phyloP scores from a whole-genome alignment of 2,888 invertebrate species.

The Pterostichus niger region DNA sequence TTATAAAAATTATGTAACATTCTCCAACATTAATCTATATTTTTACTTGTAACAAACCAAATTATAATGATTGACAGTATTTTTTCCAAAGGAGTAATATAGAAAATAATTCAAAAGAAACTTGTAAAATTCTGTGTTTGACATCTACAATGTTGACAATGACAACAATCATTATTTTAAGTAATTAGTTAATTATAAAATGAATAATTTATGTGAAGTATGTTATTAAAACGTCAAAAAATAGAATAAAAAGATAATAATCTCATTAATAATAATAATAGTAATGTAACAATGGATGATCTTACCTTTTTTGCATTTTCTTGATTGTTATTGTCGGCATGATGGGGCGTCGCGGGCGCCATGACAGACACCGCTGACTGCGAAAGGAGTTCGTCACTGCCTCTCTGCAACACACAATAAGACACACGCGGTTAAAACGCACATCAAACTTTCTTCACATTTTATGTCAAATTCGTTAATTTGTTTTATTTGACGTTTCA shows the following conservation, averaged over 20 bases:
- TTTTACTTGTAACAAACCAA: too few relatives aligned
- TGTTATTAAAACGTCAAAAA: slow-evolving; percentile 7
- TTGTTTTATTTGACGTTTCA: slow-evolving; percentile 24
- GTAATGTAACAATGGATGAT: not conserved
- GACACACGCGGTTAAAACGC: not conserved
- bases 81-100: too few relatives aligned
- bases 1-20: too few relatives aligned
- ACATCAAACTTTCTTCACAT: slow-evolving; percentile 1
- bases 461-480: slow-evolving; percentile 12
- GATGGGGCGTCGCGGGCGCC: slow-evolving; percentile 93
- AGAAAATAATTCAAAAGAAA: not conserved
- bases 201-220: slow-evolving; percentile 10
- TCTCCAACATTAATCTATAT: too few relatives aligned
- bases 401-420: slow-evolving; percentile 86
- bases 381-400: slow-evolving; percentile 98
- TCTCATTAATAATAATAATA: not conserved
- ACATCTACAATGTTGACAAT: slow-evolving; percentile 6
- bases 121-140: too few relatives aligned
- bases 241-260: slow-evolving; percentile 27
- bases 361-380: slow-evolving; percentile 96
- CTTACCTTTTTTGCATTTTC: slow-evolving; percentile 96
- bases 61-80: too few relatives aligned
- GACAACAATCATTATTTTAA: not conserved
- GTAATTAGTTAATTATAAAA: slow-evolving; percentile 9
- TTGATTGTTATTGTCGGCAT: slow-evolving; percentile 95